phyloP scores from a whole-genome alignment of 1,140 invertebrate species.

The Tetraneura akinire region DNA sequence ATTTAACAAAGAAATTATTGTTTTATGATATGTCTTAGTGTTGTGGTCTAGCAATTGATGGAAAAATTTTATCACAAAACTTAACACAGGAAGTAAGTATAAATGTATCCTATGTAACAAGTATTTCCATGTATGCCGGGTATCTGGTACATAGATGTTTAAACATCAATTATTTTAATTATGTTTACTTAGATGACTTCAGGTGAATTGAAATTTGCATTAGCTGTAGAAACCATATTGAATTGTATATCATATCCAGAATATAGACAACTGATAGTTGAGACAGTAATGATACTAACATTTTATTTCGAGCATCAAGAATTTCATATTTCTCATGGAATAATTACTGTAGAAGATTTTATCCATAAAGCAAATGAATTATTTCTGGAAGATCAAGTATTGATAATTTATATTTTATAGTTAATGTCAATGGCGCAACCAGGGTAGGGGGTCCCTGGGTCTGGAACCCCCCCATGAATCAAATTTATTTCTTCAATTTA shows the following conservation, averaged over 20 bases:
- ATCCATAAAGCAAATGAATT: constrained; percentile 93
- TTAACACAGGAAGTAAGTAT: constrained; percentile 88
- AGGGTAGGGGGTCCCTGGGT: no score
- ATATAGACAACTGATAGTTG: constrained; percentile 96
- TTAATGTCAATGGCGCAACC: no score
- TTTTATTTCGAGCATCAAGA: constrained; percentile 86
- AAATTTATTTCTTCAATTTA: no score
- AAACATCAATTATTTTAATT: not conserved
- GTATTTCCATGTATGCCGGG: no score
- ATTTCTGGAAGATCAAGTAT: constrained; percentile 95
- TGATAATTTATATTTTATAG: no score
- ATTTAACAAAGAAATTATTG: no score
- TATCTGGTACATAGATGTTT: not conserved
- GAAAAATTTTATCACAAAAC: constrained; percentile 82
- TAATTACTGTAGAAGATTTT: constrained; percentile 89
- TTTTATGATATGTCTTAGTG: constrained; percentile 66
- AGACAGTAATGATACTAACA: constrained; percentile 94
- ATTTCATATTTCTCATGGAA: constrained; percentile 72
- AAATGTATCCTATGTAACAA: no score
- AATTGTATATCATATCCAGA: constrained; percentile 98
- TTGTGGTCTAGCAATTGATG: constrained; percentile 87
- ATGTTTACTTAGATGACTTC: constrained; percentile 80
- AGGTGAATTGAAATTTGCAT: constrained; percentile 96
- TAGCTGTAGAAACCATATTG: constrained; percentile 95
- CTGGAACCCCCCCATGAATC: no score